phyloP scores from a whole-genome alignment of 1,140 invertebrate genomes.

The Halyomorpha halys region DNA sequence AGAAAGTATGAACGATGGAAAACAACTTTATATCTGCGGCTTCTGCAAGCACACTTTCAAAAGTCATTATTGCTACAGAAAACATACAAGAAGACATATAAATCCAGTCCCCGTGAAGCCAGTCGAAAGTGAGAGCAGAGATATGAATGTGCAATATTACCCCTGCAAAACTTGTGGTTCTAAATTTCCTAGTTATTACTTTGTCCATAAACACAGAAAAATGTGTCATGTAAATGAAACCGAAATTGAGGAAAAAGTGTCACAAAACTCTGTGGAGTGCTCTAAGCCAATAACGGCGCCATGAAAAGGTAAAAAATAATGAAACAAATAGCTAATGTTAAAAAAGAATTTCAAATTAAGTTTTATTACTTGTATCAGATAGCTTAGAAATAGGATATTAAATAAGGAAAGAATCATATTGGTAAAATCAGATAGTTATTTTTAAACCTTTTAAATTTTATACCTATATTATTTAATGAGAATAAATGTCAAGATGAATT shows the following conservation, averaged over 20 bases:
- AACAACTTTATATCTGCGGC: constrained; percentile 50
- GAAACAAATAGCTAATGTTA: background rate
- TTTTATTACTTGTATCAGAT: too few relatives aligned
- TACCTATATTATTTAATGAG: too few relatives aligned
- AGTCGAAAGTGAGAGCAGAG: constrained; percentile 32
- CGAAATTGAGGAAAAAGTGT: constrained; percentile 8
- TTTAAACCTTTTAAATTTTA: too few relatives aligned
- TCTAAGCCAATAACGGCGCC: background rate
- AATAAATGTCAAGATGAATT: too few relatives aligned
- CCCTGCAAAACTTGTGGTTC: constrained; percentile 84
- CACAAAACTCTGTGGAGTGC: background rate
- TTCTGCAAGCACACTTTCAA: constrained; percentile 74
- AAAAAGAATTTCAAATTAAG: too few relatives aligned
- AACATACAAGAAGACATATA: constrained; percentile 61
- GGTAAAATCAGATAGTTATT: too few relatives aligned
- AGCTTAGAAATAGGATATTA: too few relatives aligned
- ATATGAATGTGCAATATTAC: constrained; percentile 81
- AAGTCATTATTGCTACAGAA: constrained; percentile 70
- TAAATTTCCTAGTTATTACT: constrained; percentile 87
- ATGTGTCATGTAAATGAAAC: constrained; percentile 57
- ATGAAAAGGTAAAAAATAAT: background rate
- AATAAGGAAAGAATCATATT: too few relatives aligned
- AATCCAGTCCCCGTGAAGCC: constrained; percentile 38
- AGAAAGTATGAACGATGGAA: constrained; percentile 14
- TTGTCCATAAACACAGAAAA: constrained; percentile 83